Evolutionary conservation across 2,888 invertebrate genomes (phyloP).

Genomic region (Toxonevra muliebris): DNA sequence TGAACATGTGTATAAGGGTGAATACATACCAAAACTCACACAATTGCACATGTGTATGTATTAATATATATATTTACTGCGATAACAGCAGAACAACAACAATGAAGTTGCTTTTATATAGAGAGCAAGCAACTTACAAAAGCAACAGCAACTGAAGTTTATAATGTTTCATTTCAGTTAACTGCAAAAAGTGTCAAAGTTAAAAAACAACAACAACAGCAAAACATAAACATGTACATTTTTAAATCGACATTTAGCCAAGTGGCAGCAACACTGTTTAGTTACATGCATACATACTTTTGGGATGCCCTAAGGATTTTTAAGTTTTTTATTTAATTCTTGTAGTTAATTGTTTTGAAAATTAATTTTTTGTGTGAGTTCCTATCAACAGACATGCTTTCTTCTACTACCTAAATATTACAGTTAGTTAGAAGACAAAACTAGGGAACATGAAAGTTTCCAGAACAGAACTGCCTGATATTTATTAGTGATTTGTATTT

Average conservation of each 20-base stretch:
- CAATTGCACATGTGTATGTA: background rate
- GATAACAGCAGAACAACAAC: background rate
- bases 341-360: no score
- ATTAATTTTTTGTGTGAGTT: no score
- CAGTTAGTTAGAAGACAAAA: background rate
- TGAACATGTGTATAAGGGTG: constrained; percentile 27
- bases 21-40: constrained; percentile 6
- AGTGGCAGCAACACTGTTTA: no score
- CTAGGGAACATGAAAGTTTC: no score
- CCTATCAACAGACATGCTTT: no score
- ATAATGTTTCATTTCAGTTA: constrained; percentile 9
- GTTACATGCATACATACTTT: no score
- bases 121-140: background rate
- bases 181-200: constrained; percentile 20
- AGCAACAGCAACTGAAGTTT: constrained; percentile 8
- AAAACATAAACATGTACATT: background rate
- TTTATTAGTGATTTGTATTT: no score
- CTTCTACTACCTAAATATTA: background rate
- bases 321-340: no score
- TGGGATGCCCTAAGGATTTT: no score
- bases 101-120: background rate
- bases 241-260: no score
- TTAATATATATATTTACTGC: background rate
- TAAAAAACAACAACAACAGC: background rate
- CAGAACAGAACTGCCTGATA: no score